These are phyloP conservation scores for Drosophila bunnanda DNA, from an alignment of 2,888 invertebrate species.

Conservation along the genomic window DNA sequence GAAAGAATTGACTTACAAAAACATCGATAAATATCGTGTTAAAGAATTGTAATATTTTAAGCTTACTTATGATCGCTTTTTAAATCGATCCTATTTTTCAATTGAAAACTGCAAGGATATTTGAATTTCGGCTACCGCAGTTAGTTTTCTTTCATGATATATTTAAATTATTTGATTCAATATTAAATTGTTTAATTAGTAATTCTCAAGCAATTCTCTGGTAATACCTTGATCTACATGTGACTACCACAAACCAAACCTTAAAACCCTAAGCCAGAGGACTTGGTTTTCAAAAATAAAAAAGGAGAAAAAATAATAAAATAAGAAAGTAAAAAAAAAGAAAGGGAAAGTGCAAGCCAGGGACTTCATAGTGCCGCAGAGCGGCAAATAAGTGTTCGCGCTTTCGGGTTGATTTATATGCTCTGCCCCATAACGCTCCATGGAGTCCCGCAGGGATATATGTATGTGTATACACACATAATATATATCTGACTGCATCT, in stretches of 20 bases:
- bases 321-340: neutral
- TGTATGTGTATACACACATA: slow-evolving; percentile 5
- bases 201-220: no score
- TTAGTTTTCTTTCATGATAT: no score
- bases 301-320: neutral
- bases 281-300: neutral
- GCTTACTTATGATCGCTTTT: no score
- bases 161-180: no score
- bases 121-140: no score
- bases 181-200: no score
- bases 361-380: slow-evolving; percentile 55
- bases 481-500: slow-evolving; percentile 47
- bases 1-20: no score
- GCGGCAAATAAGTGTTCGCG: slow-evolving; percentile 61
- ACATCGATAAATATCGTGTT: no score
- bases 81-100: no score
- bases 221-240: no score
- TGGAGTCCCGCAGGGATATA: slow-evolving; percentile 40
- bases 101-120: no score
- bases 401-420: slow-evolving; percentile 68
- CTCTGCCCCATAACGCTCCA: slow-evolving; percentile 21
- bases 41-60: no score
- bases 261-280: slow-evolving; percentile 13
- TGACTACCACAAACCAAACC: slow-evolving; percentile 28
- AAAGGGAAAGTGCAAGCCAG: slow-evolving; percentile 21